A percentile compares a stretch with the other conserved stretches of the same genome.
phyloP scores from a whole-genome alignment of 2,888 invertebrate genomes.

The Sinopyrophorus schimmeli region DNA sequence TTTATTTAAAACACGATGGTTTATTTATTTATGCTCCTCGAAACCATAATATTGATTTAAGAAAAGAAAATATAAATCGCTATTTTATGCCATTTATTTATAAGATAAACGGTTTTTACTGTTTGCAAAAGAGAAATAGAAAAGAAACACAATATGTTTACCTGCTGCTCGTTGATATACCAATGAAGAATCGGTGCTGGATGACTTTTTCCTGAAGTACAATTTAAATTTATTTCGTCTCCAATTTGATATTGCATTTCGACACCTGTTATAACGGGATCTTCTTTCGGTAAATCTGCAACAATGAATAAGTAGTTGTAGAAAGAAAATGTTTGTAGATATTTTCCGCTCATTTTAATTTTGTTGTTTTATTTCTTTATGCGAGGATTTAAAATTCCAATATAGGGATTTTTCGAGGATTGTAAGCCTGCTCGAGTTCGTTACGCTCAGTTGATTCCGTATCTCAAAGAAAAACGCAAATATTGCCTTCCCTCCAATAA shows the following conservation, averaged over 20 bases:
- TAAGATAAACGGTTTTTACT: too few species aligned
- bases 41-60: too few species aligned
- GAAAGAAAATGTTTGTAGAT: conserved; percentile 1
- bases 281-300: conserved; percentile 67
- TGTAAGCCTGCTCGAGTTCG: conserved; percentile 3
- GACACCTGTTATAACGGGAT: conserved; percentile 74
- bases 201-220: conserved; percentile 76
- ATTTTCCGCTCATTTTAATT: background rate
- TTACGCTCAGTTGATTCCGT: conserved; percentile 15
- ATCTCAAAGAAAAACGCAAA: conserved; percentile 15
- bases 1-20: too few species aligned
- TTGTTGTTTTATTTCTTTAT: conserved; percentile 1
- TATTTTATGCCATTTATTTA: too few species aligned
- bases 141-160: too few species aligned
- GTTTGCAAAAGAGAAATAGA: too few species aligned
- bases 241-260: conserved; percentile 74
- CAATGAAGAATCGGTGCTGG: conserved; percentile 75
- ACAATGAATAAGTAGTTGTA: conserved; percentile 28
- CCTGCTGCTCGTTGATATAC: conserved; percentile 79
- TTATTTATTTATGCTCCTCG: too few species aligned
- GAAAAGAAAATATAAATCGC: too few species aligned
- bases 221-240: conserved; percentile 73
- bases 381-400: conserved; percentile 1
- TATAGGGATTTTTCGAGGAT: conserved; percentile 4
- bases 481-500: conserved; percentile 10